Conservation (phyloP, 2,888 invertebrate species). For the Cancer borealis region DNA sequence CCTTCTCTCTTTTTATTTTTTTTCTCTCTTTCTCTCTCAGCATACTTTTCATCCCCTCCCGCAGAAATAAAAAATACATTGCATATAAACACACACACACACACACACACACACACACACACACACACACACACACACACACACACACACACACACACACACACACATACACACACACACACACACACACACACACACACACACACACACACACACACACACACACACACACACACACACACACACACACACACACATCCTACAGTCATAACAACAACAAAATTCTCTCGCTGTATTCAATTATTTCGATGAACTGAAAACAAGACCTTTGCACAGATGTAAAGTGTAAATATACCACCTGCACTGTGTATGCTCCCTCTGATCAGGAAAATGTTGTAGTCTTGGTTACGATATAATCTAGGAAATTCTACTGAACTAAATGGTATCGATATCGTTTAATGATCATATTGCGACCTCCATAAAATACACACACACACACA, state of each 20-base stretch:
- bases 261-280: neutral
- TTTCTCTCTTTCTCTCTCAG: too few species aligned
- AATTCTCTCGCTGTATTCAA: neutral
- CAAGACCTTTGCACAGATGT: neutral
- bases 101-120: too few species aligned
- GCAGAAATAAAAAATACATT: too few species aligned
- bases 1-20: too few species aligned
- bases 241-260: neutral
- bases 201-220: neutral
- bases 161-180: too few species aligned
- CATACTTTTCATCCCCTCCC: too few species aligned
- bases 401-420: neutral
- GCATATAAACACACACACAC: too few species aligned
- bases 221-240: conserved; percentile 1
- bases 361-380: neutral
- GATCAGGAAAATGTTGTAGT: neutral
- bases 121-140: too few species aligned
- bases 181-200: neutral
- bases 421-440: neutral
- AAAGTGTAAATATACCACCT: neutral
- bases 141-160: too few species aligned
- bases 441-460: too few species aligned
- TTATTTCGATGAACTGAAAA: neutral
- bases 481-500: too few species aligned
- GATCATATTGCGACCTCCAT: too few species aligned